Conservation (phyloP, 2,888 invertebrate species). For the Acanthosoma haemorrhoidale region DNA sequence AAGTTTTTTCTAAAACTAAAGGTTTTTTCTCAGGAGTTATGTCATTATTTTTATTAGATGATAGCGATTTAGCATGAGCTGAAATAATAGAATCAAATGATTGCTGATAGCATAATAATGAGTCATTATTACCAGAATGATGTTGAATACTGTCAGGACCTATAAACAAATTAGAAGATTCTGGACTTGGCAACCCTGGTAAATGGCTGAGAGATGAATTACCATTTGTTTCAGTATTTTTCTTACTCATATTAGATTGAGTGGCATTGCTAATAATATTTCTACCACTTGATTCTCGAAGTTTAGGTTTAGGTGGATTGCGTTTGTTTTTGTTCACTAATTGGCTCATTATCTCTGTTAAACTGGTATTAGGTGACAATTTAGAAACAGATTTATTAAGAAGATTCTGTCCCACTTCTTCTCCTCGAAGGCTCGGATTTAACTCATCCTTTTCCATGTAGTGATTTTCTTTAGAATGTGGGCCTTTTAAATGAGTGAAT, state of each 20-base stretch:
- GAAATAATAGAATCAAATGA: neutral
- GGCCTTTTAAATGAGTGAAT: neutral
- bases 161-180: neutral
- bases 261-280: neutral
- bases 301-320: neutral
- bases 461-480: neutral
- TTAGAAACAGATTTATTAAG: neutral
- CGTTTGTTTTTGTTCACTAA: neutral
- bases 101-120: neutral
- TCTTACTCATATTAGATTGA: no score
- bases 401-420: no score
- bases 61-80: neutral
- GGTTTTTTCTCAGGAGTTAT: neutral
- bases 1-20: neutral
- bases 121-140: neutral
- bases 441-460: neutral
- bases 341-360: neutral
- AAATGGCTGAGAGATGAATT: no score
- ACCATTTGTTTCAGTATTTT: no score
- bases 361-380: neutral
- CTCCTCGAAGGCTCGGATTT: neutral
- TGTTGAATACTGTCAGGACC: no score
- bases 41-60: neutral
- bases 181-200: no score
- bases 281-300: neutral